Percentiles rank a stretch among this genome's conserved stretches.
Evolutionary conservation across 2,888 invertebrate genomes (phyloP).

Genomic region (Aphrophora alni): DNA sequence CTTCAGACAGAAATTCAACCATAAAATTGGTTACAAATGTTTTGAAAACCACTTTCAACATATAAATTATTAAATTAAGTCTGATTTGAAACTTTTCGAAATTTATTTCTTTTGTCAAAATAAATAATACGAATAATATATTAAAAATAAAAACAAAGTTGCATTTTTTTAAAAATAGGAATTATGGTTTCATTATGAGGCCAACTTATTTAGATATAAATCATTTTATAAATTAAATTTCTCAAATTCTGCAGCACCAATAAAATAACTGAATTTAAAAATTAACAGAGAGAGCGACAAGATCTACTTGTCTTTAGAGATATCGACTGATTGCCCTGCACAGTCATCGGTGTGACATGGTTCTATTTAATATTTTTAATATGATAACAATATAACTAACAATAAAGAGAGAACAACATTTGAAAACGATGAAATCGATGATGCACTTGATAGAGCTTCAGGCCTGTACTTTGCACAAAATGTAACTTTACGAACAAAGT

Average conservation of each 20-base stretch:
- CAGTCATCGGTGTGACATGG: not conserved
- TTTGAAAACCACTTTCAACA: no score
- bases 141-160: no score
- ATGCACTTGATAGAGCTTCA: not conserved
- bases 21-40: no score
- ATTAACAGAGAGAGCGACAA: not conserved
- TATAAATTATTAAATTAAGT: no score
- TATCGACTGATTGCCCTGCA: not conserved
- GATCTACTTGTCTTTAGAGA: not conserved
- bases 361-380: not conserved
- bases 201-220: no score
- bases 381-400: not conserved
- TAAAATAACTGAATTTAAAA: not conserved
- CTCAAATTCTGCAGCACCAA: not conserved
- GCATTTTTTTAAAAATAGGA: no score
- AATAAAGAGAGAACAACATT: not conserved
- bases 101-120: no score
- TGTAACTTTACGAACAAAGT: slow-evolving; percentile 70
- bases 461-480: slow-evolving; percentile 61
- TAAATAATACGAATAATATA: no score
- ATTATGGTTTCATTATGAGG: no score
- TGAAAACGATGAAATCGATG: not conserved
- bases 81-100: no score
- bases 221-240: no score
- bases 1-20: no score